phyloP scores from a whole-genome alignment of 2,797 vertebrate genomes.

The Siniperca undulata region DNA sequence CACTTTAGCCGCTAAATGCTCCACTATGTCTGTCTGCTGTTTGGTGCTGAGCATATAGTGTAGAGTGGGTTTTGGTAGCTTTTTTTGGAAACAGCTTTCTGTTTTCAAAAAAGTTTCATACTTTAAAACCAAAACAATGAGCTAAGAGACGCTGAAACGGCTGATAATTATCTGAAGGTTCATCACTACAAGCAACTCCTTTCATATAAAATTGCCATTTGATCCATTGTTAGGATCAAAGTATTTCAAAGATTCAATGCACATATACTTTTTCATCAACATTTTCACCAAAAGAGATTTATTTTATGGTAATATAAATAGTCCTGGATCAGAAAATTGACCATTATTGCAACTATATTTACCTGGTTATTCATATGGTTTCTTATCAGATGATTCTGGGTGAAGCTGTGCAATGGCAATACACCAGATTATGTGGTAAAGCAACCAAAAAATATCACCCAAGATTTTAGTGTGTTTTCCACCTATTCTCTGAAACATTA shows the following conservation, averaged over 20 bases:
- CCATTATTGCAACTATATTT: neutral
- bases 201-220: neutral
- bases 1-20: neutral
- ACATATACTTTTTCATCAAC: neutral
- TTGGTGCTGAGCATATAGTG: neutral
- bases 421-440: neutral
- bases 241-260: neutral
- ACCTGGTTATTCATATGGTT: neutral
- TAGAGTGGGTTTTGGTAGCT: neutral
- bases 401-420: neutral
- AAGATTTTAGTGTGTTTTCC: constrained; percentile 1
- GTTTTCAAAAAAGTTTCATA: neutral
- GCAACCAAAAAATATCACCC: neutral
- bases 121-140: neutral
- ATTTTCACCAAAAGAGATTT: neutral
- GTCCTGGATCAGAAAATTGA: neutral
- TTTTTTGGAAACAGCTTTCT: neutral
- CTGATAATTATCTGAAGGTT: neutral
- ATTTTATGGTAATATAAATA: neutral
- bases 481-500: neutral
- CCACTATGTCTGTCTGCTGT: neutral
- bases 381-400: neutral
- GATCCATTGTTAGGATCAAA: neutral
- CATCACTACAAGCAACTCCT: neutral
- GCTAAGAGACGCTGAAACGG: neutral